Conservation (phyloP, 2,888 invertebrate species). For the Drosophila yooni region DNA sequence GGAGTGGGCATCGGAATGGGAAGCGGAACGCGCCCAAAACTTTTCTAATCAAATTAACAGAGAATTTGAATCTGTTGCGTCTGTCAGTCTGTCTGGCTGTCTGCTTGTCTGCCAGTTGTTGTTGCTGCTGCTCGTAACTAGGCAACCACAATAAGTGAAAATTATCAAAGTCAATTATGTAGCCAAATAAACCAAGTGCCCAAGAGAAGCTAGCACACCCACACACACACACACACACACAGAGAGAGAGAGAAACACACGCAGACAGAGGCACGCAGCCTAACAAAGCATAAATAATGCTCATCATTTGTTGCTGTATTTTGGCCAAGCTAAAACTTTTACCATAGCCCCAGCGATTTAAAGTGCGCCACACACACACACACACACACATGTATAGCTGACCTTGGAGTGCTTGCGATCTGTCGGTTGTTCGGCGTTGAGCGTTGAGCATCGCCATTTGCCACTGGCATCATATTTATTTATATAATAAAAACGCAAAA, state of each 20-base stretch:
- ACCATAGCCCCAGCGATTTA: slow-evolving; percentile 52
- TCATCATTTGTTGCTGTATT: slow-evolving; percentile 50
- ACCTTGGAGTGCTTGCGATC: slow-evolving; percentile 51
- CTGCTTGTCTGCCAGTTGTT: slow-evolving; percentile 16
- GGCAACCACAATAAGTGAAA: slow-evolving; percentile 73
- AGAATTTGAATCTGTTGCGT: slow-evolving; percentile 62
- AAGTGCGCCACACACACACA: slow-evolving; percentile 37
- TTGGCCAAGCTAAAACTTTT: slow-evolving; percentile 48
- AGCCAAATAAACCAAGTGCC: slow-evolving; percentile 60
- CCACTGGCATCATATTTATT: slow-evolving; percentile 72
- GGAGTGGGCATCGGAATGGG: neutral
- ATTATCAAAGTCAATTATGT: slow-evolving; percentile 82
- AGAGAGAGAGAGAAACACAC: neutral
- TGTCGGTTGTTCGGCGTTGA: slow-evolving; percentile 5
- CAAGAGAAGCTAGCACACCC: slow-evolving; percentile 33
- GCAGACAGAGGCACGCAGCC: neutral
- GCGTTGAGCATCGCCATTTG: slow-evolving; percentile 41
- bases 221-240: slow-evolving; percentile 4
- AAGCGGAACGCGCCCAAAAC: slow-evolving; percentile 52
- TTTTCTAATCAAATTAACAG: slow-evolving; percentile 83
- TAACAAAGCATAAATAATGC: slow-evolving; percentile 56
- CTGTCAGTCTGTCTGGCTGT: slow-evolving; percentile 14
- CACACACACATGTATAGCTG: slow-evolving; percentile 19
- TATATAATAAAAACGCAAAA: slow-evolving; percentile 73
- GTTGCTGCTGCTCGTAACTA: slow-evolving; percentile 42